Conservation (phyloP, 2,797 vertebrate species). For the Melanotaenia boesemani region DNA sequence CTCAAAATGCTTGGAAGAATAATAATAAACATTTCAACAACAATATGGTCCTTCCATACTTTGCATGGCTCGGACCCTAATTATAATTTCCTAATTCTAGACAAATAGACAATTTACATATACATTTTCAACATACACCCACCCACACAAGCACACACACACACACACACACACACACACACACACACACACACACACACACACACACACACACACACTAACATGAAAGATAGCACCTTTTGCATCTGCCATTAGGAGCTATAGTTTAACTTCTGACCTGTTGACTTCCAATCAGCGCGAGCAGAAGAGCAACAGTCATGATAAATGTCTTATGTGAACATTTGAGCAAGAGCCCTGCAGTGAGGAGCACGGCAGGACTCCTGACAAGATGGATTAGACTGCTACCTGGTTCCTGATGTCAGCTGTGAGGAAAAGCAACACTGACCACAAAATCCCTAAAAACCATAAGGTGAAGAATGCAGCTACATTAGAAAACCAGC, state of each 20-base stretch:
- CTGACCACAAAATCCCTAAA: slow-evolving; percentile 62
- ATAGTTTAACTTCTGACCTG: not conserved
- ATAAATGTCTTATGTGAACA: slow-evolving; percentile 45
- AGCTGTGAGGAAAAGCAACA: slow-evolving; percentile 55
- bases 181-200: too few relatives aligned
- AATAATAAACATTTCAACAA: too few relatives aligned
- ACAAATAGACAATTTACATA: too few relatives aligned
- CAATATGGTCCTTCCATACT: too few relatives aligned
- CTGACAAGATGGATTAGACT: slow-evolving; percentile 69
- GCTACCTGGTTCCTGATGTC: slow-evolving; percentile 63
- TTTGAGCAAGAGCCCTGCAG: slow-evolving; percentile 21
- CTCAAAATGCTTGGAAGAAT: too few relatives aligned
- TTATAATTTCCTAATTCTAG: too few relatives aligned
- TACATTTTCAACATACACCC: too few relatives aligned
- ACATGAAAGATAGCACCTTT: not conserved
- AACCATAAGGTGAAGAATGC: slow-evolving; percentile 78
- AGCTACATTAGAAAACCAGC: slow-evolving; percentile 81
- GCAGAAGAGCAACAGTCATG: slow-evolving; percentile 17
- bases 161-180: too few relatives aligned
- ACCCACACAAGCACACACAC: too few relatives aligned
- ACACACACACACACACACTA: too few relatives aligned
- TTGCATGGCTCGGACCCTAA: too few relatives aligned
- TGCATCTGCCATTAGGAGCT: not conserved
- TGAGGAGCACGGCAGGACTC: slow-evolving; percentile 49
- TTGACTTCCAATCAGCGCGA: slow-evolving; percentile 22